phyloP scores from a whole-genome alignment of 2,888 invertebrate species.

The Poecilus cupreus region DNA sequence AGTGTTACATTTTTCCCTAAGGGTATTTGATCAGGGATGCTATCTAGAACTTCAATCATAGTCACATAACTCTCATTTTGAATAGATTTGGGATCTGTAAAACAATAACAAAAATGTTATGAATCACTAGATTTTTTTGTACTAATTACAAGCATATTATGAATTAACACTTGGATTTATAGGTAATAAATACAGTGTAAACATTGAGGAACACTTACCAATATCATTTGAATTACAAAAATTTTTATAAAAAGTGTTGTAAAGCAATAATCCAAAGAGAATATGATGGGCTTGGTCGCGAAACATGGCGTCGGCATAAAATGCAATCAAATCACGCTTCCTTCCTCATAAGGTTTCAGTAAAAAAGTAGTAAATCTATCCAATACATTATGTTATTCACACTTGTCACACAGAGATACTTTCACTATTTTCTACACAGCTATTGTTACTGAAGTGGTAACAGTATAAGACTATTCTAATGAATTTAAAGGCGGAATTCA shows the following conservation, averaged over 20 bases:
- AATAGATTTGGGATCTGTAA: constrained; percentile 58
- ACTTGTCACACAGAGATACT: constrained; percentile 2
- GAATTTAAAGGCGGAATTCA: constrained; percentile 36
- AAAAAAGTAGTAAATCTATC: background rate
- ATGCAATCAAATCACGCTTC: constrained; percentile 52
- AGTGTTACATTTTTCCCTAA: constrained; percentile 74
- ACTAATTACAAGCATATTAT: constrained; percentile 12
- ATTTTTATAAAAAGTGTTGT: constrained; percentile 66
- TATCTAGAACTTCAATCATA: constrained; percentile 69
- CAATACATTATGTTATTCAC: constrained; percentile 36
- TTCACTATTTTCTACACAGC: background rate
- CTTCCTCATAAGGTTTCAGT: constrained; percentile 28
- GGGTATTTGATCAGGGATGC: constrained; percentile 68
- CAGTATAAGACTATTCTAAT: background rate
- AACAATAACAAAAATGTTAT: constrained; percentile 56
- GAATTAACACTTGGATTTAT: constrained; percentile 16
- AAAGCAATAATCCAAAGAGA: constrained; percentile 67
- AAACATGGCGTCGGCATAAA: constrained; percentile 69
- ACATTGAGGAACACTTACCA: constrained; percentile 66
- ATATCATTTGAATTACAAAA: constrained; percentile 67
- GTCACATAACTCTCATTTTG: constrained; percentile 68
- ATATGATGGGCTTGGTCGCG: constrained; percentile 71
- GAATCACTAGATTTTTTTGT: constrained; percentile 62
- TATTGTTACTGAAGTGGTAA: constrained; percentile 26
- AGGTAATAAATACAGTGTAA: background rate